A percentile compares a stretch with the other conserved stretches of the same genome.
Evolutionary conservation across 2,113 vertebrate species (phyloP).

Genomic region (Laticauda laticaudata): DNA sequence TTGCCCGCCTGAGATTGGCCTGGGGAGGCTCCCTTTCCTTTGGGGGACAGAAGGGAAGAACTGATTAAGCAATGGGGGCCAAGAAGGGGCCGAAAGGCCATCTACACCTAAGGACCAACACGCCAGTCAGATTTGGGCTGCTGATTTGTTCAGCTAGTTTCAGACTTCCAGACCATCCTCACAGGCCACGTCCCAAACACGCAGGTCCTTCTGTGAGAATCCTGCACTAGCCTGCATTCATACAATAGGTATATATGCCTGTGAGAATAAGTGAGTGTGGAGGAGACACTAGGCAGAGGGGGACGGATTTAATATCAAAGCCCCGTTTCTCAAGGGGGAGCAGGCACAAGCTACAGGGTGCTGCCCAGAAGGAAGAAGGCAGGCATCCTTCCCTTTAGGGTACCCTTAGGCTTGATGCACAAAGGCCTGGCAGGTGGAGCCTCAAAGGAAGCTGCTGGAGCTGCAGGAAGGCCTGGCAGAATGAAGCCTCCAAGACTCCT

Average conservation of each 20-base stretch:
- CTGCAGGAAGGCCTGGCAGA: neutral
- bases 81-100: neutral
- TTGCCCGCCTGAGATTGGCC: neutral
- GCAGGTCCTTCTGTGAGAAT: neutral
- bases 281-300: neutral
- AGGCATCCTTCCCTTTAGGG: neutral
- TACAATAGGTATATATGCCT: neutral
- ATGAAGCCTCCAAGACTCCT: accelerated
- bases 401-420: neutral
- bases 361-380: neutral
- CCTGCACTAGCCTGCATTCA: neutral
- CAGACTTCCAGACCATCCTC: neutral
- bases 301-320: neutral
- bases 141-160: neutral
- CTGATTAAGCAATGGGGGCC: neutral
- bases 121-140: neutral
- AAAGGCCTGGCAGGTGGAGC: neutral
- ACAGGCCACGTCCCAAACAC: neutral
- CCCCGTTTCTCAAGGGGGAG: neutral
- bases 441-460: constrained; percentile 14
- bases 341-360: neutral
- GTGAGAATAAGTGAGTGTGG: neutral
- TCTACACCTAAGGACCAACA: neutral
- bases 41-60: neutral
- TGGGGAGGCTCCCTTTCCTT: too few species aligned